phyloP scores from a whole-genome alignment of 2,797 vertebrate genomes.

The Mus caroli region DNA sequence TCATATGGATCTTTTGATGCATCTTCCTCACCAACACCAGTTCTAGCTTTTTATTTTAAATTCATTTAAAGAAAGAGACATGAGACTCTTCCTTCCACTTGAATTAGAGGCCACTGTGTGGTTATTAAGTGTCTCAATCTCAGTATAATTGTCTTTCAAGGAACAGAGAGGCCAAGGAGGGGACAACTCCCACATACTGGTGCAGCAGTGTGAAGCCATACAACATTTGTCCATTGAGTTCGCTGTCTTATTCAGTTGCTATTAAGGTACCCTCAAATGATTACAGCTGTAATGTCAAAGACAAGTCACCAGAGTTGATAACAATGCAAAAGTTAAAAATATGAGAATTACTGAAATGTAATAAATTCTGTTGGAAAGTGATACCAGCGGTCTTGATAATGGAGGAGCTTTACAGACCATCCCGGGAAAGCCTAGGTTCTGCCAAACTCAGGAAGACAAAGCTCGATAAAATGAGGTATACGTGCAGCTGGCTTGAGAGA shows the following conservation, averaged over 20 bases:
- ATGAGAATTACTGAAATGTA: not conserved
- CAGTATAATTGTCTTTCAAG: not conserved
- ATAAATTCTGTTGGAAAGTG: not conserved
- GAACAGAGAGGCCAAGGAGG: not conserved
- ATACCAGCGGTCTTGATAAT: too few relatives aligned
- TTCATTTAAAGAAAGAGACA: not conserved
- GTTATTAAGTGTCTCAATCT: not conserved
- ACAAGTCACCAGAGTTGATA: too few relatives aligned
- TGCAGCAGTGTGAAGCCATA: not conserved
- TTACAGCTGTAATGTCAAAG: not conserved
- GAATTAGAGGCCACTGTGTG: too few relatives aligned
- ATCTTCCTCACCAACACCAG: not conserved
- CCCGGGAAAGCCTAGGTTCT: not conserved
- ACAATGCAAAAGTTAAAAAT: not conserved
- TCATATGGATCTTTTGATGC: not conserved
- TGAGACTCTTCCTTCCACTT: not conserved
- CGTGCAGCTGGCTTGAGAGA: not conserved
- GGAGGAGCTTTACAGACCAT: not conserved
- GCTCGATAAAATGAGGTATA: not conserved
- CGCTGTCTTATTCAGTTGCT: rapidly evolving
- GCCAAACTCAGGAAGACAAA: not conserved
- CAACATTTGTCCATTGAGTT: not conserved
- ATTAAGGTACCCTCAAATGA: not conserved
- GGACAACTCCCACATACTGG: not conserved
- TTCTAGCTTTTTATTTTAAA: not conserved